Evolutionary conservation across 2,113 vertebrate genomes (phyloP), one percentile per base, ranked within the genome.

Genomic region (Amphiprion percula): DNA sequence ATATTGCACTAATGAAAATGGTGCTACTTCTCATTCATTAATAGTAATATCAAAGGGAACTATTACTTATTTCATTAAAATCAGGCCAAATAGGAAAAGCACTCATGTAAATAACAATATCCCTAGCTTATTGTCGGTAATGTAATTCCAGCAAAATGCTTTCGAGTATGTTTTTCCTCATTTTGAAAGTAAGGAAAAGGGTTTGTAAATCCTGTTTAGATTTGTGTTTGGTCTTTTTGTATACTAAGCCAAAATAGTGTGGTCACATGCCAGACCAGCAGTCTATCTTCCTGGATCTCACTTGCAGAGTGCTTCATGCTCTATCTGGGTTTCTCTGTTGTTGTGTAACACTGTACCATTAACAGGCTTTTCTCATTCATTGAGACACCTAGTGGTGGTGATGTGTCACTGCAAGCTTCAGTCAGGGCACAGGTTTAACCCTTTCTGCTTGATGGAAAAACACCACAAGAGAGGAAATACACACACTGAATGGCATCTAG

Each of bases 311-410:
- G 53, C 53, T 64, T 52, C 21, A 59, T 79, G 55, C 16, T 52
- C 44, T 55, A 23, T 61, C 26, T 56, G 61, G 30, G 46, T 54
- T 17, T 77, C 8, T 71, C 15, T 79, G 47, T 67, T 37, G 77
- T 91, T 93, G 90, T 91, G 80, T 85, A 84, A 87, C 56, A 46
- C 33, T 66, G 46, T 44, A 70, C 39, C 78, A 58, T n/a, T 5
- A 79, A 55, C 66, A 75, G 71, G 69, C 74, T 79, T 69, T 87
- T 67, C 70, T 84, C 67, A 90, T 90, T 85, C 71, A 82, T 17
- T 93, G 91, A 88, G 94, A 93, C 95, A 90, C 86, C 94, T 93
- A 60, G 88, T 93, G 94, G 90, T 68, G 69, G 47, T 5, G 10
- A 5, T 2, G 2, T 79, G 86, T 61, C 90, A 86, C 72, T 89